phyloP scores from a whole-genome alignment of 1,140 invertebrate species.

The Tetragonula clypearis region DNA sequence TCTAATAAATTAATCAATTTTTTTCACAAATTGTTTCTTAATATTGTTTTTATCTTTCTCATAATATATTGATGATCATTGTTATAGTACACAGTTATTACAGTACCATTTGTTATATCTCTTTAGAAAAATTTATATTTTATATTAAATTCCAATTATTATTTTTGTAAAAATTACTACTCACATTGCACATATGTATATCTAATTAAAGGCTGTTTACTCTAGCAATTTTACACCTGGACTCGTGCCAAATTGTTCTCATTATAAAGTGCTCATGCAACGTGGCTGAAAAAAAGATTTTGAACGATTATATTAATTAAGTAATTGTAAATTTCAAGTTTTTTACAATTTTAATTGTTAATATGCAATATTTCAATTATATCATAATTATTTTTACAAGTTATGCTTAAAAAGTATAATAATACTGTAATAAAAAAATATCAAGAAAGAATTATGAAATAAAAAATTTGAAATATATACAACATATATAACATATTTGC shows the following conservation, averaged over 20 bases:
- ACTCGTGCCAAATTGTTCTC: conserved; percentile 59
- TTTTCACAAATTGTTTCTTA: conserved; percentile 17
- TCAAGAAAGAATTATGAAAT: conserved; percentile 1
- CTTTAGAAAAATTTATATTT: not conserved
- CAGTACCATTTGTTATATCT: not conserved
- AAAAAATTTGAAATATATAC: not conserved
- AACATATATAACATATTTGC: not conserved
- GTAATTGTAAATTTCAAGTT: not conserved
- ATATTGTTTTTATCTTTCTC: conserved; percentile 6
- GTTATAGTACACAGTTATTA: not conserved
- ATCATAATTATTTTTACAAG: conserved; percentile 1
- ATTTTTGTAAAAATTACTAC: not conserved
- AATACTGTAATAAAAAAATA: not conserved
- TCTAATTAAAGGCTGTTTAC: conserved; percentile 34
- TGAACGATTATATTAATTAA: not conserved
- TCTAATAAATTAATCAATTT: conserved; percentile 35
- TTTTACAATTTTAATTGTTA: not conserved
- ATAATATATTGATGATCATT: conserved; percentile 5
- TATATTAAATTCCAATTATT: not conserved
- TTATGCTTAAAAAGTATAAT: conserved; percentile 1
- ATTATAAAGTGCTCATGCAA: conserved; percentile 47
- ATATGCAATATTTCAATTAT: not conserved
- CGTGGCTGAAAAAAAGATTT: conserved; percentile 4
- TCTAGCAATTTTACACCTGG: conserved; percentile 47
- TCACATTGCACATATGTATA: not conserved